These are phyloP conservation scores for Hyposoter dolosus DNA, from an alignment of 2,888 invertebrate genomes.

Conservation along the genomic window DNA sequence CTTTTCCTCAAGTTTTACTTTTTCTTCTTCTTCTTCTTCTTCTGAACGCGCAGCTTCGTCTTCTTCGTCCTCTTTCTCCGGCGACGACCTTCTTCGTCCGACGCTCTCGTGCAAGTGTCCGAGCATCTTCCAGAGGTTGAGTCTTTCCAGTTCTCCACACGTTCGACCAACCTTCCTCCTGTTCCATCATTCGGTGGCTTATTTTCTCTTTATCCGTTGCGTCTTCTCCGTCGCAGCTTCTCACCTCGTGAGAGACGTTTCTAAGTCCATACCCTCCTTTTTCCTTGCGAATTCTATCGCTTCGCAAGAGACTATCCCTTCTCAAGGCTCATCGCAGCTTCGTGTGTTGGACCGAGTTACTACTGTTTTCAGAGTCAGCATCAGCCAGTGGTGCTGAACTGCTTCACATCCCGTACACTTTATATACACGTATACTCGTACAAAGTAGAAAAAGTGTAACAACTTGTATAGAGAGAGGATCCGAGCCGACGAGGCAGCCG, in stretches of 20 bases:
- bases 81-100: conserved; percentile 63
- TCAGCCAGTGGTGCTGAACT: conserved; percentile 27
- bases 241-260: conserved; percentile 14
- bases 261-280: conserved; percentile 41
- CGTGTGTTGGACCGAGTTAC: conserved; percentile 40
- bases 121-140: conserved; percentile 55
- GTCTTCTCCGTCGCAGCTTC: conserved; percentile 39
- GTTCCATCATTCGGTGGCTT: conserved; percentile 60
- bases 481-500: conserved; percentile 22
- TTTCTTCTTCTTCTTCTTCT: conserved; percentile 65
- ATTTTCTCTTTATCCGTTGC: conserved; percentile 61
- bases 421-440: conserved; percentile 7
- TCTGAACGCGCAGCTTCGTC: conserved; percentile 66
- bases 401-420: conserved; percentile 19
- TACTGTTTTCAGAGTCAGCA: conserved; percentile 58
- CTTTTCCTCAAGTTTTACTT: conserved; percentile 73
- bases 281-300: conserved; percentile 48
- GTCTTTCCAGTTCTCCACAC: conserved; percentile 62
- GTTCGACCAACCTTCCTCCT: conserved; percentile 44
- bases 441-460: conserved; percentile 54
- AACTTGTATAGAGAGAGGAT: conserved; percentile 33
- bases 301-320: conserved; percentile 31
- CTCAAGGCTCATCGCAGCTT: conserved; percentile 5
- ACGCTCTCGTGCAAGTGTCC: conserved; percentile 50
- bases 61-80: conserved; percentile 65